Conservation (phyloP, 1,140 invertebrate species). For the Drosophila grimshawi region DNA sequence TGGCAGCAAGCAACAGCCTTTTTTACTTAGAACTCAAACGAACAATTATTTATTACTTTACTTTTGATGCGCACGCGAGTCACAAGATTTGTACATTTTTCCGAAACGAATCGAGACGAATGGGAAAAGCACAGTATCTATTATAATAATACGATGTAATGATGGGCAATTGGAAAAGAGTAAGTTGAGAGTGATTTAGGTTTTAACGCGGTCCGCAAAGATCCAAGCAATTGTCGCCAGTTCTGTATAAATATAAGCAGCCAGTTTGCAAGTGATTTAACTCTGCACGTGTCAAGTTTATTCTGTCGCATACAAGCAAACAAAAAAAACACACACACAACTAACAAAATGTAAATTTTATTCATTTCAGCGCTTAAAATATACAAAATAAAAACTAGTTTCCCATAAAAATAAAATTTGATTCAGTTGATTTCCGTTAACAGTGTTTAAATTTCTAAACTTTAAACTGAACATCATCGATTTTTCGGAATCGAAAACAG, state of each 20-base stretch:
- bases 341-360: constrained; percentile 50
- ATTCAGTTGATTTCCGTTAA: neutral
- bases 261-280: constrained; percentile 4
- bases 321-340: constrained; percentile 8
- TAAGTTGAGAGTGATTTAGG: constrained; percentile 24
- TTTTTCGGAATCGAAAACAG: neutral
- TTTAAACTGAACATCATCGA: neutral
- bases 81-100: constrained; percentile 44
- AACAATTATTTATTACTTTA: constrained; percentile 70
- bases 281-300: constrained; percentile 17
- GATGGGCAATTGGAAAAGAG: constrained; percentile 16
- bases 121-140: constrained; percentile 40
- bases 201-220: constrained; percentile 7
- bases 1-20: constrained; percentile 50
- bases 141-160: constrained; percentile 11
- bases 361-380: constrained; percentile 64
- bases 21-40: constrained; percentile 65
- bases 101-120: constrained; percentile 23
- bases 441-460: neutral
- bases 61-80: neutral
- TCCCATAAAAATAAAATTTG: constrained; percentile 28
- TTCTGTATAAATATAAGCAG: constrained; percentile 38
- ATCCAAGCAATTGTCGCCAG: constrained; percentile 31
- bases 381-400: constrained; percentile 62
- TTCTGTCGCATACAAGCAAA: constrained; percentile 30